phyloP scores from a whole-genome alignment of 2,888 invertebrate genomes.

The Lepeophtheirus nordmannii region DNA sequence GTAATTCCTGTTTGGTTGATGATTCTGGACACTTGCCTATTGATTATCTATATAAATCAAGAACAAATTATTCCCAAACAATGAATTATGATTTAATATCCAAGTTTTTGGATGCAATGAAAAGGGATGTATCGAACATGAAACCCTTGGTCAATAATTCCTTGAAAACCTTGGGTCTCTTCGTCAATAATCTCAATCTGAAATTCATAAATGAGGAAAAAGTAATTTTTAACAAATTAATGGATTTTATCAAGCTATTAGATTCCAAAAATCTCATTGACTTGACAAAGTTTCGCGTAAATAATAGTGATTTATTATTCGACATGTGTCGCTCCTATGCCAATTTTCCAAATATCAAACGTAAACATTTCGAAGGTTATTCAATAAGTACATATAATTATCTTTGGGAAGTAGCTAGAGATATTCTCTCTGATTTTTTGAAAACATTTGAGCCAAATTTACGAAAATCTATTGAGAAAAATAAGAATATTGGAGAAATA shows the following conservation, averaged over 20 bases:
- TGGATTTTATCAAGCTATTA: background rate
- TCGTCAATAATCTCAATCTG: background rate
- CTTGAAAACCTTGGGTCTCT: background rate
- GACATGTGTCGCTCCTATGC: background rate
- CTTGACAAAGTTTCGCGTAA: background rate
- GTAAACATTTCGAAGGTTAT: background rate
- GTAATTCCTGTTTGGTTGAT: background rate
- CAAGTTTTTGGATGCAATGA: slow-evolving; percentile 9
- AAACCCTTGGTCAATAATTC: background rate
- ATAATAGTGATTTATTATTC: background rate
- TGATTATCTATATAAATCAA: background rate
- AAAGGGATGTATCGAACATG: background rate
- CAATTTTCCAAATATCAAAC: background rate
- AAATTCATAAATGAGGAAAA: background rate
- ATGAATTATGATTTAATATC: slow-evolving; percentile 4
- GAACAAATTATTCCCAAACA: background rate
- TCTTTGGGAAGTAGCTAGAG: background rate
- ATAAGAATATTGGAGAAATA: background rate
- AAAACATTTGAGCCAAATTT: slow-evolving; percentile 2
- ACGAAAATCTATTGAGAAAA: background rate
- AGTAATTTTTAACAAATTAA: background rate
- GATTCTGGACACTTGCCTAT: slow-evolving; percentile 5
- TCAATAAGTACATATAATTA: background rate
- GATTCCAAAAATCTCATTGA: background rate
- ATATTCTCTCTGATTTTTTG: background rate